These are phyloP conservation scores for Helleia helle DNA, from an alignment of 2,888 invertebrate species.

Conservation along the genomic window DNA sequence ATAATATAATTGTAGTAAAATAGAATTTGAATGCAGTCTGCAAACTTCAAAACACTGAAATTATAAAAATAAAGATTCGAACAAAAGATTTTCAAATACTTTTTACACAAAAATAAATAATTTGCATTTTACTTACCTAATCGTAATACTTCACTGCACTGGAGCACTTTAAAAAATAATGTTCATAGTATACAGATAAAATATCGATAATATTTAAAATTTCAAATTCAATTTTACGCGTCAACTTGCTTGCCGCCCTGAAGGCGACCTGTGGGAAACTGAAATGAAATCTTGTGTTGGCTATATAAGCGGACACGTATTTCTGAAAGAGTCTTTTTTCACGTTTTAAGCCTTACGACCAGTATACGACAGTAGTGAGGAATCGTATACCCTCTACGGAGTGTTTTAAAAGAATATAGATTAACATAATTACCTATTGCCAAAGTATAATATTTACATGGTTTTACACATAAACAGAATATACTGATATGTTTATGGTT, in stretches of 20 bases:
- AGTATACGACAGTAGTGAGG: conserved; percentile 9
- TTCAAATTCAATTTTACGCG: not conserved
- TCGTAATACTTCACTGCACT: not conserved
- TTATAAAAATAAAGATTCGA: too few species aligned
- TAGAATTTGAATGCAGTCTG: too few species aligned
- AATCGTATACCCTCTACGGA: too few species aligned
- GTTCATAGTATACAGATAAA: not conserved
- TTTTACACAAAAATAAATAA: too few species aligned
- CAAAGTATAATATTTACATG: too few species aligned
- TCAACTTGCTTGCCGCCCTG: not conserved
- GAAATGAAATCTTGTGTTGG: conserved; percentile 7
- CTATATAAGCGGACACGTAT: conserved; percentile 10
- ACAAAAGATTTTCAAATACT: too few species aligned
- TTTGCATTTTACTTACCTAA: not conserved
- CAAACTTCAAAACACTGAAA: too few species aligned
- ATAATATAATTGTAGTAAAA: too few species aligned
- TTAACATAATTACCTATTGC: too few species aligned
- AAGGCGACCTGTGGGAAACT: not conserved
- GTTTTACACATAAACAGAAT: too few species aligned
- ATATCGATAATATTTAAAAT: not conserved
- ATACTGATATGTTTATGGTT: too few species aligned
- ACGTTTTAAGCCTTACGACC: not conserved
- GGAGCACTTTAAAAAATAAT: not conserved
- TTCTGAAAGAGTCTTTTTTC: not conserved
- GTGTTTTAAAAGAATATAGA: too few species aligned